Conservation (phyloP, 2,113 vertebrate genomes). For the Urocitellus parryii region DNA sequence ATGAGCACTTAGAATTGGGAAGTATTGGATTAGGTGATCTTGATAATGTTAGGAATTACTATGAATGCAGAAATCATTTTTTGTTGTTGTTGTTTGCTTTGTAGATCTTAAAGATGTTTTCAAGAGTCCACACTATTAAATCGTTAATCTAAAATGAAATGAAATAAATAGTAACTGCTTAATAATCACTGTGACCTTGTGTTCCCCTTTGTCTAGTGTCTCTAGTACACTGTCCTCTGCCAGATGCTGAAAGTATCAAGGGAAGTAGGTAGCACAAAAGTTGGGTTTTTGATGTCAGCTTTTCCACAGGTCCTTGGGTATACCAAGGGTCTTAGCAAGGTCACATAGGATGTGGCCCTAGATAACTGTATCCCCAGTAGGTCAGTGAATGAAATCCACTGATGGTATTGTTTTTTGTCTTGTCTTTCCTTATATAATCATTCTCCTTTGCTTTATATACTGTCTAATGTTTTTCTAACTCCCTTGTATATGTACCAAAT, state of each 20-base stretch:
- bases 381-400: constrained; percentile 37
- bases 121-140: constrained; percentile 20
- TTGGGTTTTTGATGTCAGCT: constrained; percentile 57
- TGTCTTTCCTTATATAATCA: not conserved
- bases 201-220: constrained; percentile 39
- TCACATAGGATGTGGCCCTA: not conserved
- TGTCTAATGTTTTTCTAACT: not conserved
- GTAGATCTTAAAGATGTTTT: constrained; percentile 44
- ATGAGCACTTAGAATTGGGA: constrained; percentile 10
- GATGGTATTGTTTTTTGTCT: constrained; percentile 34
- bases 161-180: constrained; percentile 41
- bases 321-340: not conserved
- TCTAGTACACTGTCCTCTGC: constrained; percentile 5
- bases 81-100: not conserved
- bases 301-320: constrained; percentile 36
- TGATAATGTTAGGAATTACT: not conserved
- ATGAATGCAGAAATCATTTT: constrained; percentile 43
- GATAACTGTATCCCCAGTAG: constrained; percentile 11
- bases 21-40: not conserved
- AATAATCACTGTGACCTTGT: constrained; percentile 37
- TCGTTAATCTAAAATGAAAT: constrained; percentile 50
- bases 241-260: constrained; percentile 19
- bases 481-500: not conserved
- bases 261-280: constrained; percentile 41
- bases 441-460: not conserved